phyloP scores from a whole-genome alignment of 2,888 invertebrate genomes.

The Habroteleia sp. region DNA sequence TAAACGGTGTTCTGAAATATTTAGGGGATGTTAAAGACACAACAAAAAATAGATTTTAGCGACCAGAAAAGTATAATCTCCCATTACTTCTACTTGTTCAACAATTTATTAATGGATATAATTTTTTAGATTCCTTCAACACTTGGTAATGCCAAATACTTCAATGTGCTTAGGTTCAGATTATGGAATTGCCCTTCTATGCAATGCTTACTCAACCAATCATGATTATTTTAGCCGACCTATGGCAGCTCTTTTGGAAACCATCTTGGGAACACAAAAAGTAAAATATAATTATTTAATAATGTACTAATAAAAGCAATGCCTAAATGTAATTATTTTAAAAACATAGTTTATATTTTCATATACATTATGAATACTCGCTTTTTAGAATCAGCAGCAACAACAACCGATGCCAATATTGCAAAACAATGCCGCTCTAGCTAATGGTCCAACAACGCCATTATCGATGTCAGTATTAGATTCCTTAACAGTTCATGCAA shows the following conservation, averaged over 20 bases:
- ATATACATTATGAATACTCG: too few species aligned
- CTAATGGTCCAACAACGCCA: constrained; percentile 89
- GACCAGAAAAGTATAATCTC: too few species aligned
- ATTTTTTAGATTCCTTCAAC: constrained; percentile 88
- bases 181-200: constrained; percentile 94
- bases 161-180: constrained; percentile 90
- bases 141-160: constrained; percentile 89
- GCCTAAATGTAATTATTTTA: too few species aligned
- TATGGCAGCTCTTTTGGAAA: constrained; percentile 95
- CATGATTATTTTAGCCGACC: constrained; percentile 94
- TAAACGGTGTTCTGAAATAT: too few species aligned
- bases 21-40: too few species aligned
- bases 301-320: too few species aligned
- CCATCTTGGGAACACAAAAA: constrained; percentile 88
- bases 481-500: constrained; percentile 96
- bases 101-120: background rate
- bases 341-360: too few species aligned
- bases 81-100: too few species aligned
- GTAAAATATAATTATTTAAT: constrained; percentile 48
- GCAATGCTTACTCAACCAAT: constrained; percentile 97
- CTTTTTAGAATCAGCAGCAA: constrained; percentile 79
- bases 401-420: constrained; percentile 80
- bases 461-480: constrained; percentile 96
- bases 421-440: constrained; percentile 81
- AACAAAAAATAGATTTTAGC: too few species aligned